Conservation (phyloP, 2,113 vertebrate genomes). For the Manacus vitellinus region DNA sequence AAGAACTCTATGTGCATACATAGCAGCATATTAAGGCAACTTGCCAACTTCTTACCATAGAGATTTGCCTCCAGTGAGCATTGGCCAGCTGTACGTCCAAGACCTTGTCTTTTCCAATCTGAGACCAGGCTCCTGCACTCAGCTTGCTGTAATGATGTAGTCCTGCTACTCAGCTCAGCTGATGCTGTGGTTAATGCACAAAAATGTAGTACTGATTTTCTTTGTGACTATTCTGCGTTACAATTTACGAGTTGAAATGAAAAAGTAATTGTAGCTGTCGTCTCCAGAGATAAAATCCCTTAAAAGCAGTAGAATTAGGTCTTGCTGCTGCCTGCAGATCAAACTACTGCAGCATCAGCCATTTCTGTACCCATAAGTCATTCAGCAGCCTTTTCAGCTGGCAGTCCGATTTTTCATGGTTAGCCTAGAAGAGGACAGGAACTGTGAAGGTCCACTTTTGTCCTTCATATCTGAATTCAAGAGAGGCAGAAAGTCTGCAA, state of each 20-base stretch:
- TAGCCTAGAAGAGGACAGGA: neutral
- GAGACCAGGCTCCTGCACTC: neutral
- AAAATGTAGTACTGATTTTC: neutral
- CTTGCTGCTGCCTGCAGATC: neutral
- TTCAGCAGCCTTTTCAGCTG: neutral
- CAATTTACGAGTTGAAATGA: neutral
- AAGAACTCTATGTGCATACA: neutral
- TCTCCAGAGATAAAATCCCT: neutral
- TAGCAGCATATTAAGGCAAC: neutral
- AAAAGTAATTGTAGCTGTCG: neutral
- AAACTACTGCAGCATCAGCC: slow-evolving; percentile 10
- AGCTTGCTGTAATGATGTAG: neutral
- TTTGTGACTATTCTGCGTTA: neutral
- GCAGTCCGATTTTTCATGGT: neutral
- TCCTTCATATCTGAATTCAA: neutral
- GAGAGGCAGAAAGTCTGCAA: neutral
- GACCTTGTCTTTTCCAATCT: neutral
- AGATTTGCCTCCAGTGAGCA: neutral
- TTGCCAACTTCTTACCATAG: neutral
- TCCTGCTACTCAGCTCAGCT: neutral
- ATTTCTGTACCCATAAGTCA: neutral
- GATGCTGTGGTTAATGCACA: neutral
- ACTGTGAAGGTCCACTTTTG: neutral
- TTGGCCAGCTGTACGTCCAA: neutral
- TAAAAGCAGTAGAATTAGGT: slow-evolving; percentile 19